phyloP scores from a whole-genome alignment of 1,140 invertebrate genomes.

The Cotesia vestalis region DNA sequence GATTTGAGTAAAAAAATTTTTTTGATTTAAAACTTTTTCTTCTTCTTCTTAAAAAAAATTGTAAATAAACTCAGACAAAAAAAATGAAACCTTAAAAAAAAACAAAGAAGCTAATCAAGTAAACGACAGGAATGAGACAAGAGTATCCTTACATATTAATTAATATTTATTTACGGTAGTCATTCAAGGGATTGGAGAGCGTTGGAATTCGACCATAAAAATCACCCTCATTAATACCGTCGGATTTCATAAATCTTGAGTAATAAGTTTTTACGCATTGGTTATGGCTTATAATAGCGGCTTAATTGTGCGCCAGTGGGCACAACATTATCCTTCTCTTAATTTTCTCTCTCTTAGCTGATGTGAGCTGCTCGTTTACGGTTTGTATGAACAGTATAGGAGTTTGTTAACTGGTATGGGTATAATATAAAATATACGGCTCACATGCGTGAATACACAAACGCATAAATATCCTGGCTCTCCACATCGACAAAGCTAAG shows the following conservation, averaged over 20 bases:
- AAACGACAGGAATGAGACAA: constrained; percentile 22
- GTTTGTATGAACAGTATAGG: constrained; percentile 15
- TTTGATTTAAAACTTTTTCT: no score
- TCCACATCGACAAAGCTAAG: constrained; percentile 18
- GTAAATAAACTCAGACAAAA: not conserved
- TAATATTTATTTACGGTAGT: constrained; percentile 41
- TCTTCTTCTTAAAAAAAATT: no score
- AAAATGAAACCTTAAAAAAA: not conserved
- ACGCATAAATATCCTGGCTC: constrained; percentile 53
- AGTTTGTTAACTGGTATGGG: constrained; percentile 35
- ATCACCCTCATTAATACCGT: constrained; percentile 51
- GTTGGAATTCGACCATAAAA: constrained; percentile 48
- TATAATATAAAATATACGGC: constrained; percentile 32
- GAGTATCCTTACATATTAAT: constrained; percentile 28
- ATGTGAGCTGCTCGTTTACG: not conserved
- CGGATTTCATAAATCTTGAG: constrained; percentile 53
- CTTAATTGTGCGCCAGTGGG: constrained; percentile 49
- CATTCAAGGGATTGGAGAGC: constrained; percentile 32
- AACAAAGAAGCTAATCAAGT: constrained; percentile 1
- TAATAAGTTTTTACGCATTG: constrained; percentile 54
- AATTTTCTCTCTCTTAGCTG: constrained; percentile 1
- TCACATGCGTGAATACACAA: constrained; percentile 53
- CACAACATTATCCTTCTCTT: constrained; percentile 36
- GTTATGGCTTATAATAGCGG: constrained; percentile 49
- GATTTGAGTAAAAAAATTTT: no score